phyloP scores from a whole-genome alignment of 2,797 vertebrate genomes.

The Bradypodion pumilum region DNA sequence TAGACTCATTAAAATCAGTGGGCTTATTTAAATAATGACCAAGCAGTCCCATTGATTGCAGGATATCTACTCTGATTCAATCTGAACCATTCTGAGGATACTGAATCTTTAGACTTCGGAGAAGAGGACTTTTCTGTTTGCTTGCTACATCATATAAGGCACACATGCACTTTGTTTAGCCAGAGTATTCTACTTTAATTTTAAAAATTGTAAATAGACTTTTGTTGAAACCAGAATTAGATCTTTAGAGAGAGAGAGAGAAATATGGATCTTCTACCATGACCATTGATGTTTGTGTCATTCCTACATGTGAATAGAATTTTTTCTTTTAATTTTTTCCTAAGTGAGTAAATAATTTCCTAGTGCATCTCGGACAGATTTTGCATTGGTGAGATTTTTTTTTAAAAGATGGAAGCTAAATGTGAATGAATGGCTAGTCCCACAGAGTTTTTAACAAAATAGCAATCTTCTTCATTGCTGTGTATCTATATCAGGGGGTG shows the following conservation, averaged over 20 bases:
- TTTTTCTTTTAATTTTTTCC: too few species aligned
- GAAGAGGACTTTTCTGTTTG: slow-evolving; percentile 11
- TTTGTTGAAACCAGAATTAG: slow-evolving; percentile 26
- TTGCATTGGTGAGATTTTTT: too few species aligned
- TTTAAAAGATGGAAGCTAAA: too few species aligned
- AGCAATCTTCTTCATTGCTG: neutral
- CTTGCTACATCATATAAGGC: neutral
- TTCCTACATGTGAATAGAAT: too few species aligned
- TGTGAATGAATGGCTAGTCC: neutral
- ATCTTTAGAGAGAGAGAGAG: neutral
- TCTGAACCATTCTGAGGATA: slow-evolving; percentile 14
- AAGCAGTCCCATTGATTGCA: neutral
- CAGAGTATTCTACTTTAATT: slow-evolving; percentile 10
- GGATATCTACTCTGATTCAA: neutral
- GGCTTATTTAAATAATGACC: neutral
- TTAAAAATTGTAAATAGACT: too few species aligned
- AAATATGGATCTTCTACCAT: slow-evolving; percentile 36
- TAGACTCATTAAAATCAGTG: slow-evolving; percentile 24
- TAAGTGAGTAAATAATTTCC: too few species aligned
- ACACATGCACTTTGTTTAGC: neutral
- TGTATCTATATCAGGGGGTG: too few species aligned
- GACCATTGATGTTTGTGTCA: too few species aligned
- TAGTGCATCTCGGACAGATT: too few species aligned
- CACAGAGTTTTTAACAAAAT: neutral
- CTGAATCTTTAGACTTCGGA: slow-evolving; percentile 25